Conservation (phyloP, 2,888 invertebrate species). For the Drosophila silvestris region DNA sequence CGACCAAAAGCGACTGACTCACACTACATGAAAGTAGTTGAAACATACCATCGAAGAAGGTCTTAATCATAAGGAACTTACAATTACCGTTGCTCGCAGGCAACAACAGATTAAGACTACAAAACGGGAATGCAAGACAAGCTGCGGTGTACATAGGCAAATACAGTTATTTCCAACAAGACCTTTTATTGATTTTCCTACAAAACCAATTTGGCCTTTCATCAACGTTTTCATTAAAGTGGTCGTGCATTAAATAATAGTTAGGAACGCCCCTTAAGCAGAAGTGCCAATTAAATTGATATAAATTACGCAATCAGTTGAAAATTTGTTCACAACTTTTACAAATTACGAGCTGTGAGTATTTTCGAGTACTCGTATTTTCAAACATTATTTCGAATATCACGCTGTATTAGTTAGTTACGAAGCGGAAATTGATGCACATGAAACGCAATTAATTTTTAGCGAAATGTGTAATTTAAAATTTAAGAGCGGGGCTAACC, state of each 20-base stretch:
- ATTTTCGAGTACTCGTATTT: conserved; percentile 3
- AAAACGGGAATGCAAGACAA: no score
- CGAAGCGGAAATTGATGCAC: conserved; percentile 40
- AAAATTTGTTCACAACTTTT: conserved; percentile 12
- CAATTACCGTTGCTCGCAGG: no score
- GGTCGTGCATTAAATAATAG: conserved; percentile 5
- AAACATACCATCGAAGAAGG: no score
- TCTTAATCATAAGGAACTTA: no score
- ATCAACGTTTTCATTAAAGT: neutral
- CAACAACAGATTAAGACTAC: no score
- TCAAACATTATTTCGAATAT: conserved; percentile 30
- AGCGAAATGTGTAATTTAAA: conserved; percentile 58
- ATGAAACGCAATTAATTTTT: conserved; percentile 67
- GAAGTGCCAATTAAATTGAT: conserved; percentile 34
- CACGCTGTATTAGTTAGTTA: conserved; percentile 33
- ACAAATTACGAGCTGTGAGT: conserved; percentile 5
- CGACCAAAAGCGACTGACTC: no score
- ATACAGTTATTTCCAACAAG: no score
- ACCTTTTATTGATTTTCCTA: neutral
- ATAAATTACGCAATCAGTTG: conserved; percentile 35
- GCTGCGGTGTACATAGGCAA: no score
- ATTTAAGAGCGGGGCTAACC: conserved; percentile 34
- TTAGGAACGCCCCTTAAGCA: conserved; percentile 28
- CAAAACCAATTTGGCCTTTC: neutral
- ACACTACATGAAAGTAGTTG: no score